Evolutionary conservation across 1,140 invertebrate genomes (phyloP).

Genomic region (Heliconius eleuchia): DNA sequence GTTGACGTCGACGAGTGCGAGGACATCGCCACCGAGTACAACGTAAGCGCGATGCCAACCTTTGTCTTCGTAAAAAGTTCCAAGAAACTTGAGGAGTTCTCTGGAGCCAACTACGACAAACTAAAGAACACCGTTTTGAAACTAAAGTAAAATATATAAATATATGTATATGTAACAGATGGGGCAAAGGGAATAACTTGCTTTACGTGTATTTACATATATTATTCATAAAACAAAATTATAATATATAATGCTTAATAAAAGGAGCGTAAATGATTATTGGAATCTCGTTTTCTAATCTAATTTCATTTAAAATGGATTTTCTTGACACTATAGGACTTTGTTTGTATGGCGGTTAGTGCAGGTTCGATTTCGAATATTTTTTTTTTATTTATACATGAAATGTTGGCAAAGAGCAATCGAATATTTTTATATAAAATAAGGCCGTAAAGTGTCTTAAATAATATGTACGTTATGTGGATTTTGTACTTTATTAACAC

Average conservation of each 20-base stretch:
- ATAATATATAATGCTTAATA: not conserved
- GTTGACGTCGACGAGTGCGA: conserved; percentile 95
- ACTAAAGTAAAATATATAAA: conserved; percentile 66
- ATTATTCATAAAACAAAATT: not conserved
- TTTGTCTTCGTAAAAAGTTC: conserved; percentile 94
- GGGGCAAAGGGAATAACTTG: conserved; percentile 10
- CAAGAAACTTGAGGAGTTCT: conserved; percentile 87
- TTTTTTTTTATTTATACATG: not conserved
- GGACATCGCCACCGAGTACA: conserved; percentile 90
- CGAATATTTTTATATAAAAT: conserved; percentile 24
- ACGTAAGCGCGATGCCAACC: conserved; percentile 95
- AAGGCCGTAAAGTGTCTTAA: conserved; percentile 41
- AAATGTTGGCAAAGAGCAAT: not conserved
- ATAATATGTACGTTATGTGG: not conserved
- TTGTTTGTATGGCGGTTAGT: not conserved
- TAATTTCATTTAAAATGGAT: not conserved
- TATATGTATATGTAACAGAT: conserved; percentile 40
- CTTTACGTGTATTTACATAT: conserved; percentile 13
- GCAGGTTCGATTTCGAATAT: not conserved
- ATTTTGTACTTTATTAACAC: conserved; percentile 18
- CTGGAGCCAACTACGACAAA: conserved; percentile 90
- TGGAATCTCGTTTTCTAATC: not conserved
- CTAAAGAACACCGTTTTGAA: conserved; percentile 85
- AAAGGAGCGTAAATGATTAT: not conserved
- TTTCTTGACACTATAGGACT: not conserved